These are phyloP conservation scores for Xiphydria camelus DNA, from an alignment of 2,888 invertebrate species.

Conservation along the genomic window DNA sequence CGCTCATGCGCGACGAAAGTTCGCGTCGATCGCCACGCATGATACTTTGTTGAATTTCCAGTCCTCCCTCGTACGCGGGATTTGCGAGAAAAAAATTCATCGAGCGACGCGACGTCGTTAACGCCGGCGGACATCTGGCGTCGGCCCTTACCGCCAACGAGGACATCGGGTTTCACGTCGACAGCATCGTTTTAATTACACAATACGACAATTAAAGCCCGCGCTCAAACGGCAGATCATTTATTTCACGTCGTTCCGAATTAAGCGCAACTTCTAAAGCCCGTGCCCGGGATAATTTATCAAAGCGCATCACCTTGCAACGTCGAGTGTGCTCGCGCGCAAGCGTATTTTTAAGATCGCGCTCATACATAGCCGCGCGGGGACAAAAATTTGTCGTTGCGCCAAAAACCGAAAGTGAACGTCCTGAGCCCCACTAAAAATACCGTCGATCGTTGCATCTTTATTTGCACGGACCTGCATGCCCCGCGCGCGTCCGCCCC, in stretches of 20 bases:
- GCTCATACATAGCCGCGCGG: constrained; percentile 20
- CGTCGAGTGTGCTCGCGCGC: constrained; percentile 24
- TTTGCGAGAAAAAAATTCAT: too few relatives aligned
- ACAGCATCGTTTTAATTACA: constrained; percentile 7
- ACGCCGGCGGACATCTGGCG: neutral
- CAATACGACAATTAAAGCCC: constrained; percentile 28
- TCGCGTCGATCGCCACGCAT: too few relatives aligned
- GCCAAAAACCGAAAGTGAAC: constrained; percentile 52
- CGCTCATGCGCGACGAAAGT: too few relatives aligned
- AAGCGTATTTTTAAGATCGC: constrained; percentile 46
- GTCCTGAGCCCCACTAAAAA: constrained; percentile 46
- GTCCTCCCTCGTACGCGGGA: too few relatives aligned
- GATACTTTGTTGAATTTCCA: too few relatives aligned
- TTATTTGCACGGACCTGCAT: too few relatives aligned
- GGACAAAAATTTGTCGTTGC: constrained; percentile 48
- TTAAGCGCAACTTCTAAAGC: constrained; percentile 27
- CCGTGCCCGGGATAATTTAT: constrained; percentile 39
- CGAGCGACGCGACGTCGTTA: too few relatives aligned
- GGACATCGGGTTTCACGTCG: neutral
- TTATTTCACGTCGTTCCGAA: constrained; percentile 42
- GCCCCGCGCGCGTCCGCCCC: too few relatives aligned
- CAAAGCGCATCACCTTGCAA: constrained; percentile 48
- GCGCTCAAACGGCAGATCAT: constrained; percentile 30
- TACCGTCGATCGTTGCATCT: too few relatives aligned
- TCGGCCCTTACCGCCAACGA: neutral